phyloP scores from a whole-genome alignment of 2,113 vertebrate genomes.

The Chelonoidis abingdonii region DNA sequence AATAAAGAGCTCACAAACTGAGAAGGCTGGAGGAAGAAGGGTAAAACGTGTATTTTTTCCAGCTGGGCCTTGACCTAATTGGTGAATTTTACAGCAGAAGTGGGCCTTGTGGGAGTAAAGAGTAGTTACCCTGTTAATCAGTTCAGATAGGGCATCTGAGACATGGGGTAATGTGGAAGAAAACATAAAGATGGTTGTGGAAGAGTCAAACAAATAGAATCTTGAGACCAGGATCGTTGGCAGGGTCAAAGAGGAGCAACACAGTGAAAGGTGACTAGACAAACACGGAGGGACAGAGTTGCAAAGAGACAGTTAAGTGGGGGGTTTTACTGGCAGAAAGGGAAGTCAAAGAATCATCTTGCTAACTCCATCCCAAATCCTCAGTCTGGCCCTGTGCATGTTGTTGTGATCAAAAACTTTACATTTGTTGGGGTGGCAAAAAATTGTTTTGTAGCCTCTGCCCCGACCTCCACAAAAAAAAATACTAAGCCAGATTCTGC shows the following conservation, averaged over 20 bases:
- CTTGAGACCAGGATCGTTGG: not conserved
- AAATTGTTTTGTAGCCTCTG: not conserved
- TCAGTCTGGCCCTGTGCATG: not conserved
- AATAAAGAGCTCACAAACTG: not conserved
- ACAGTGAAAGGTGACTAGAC: not conserved
- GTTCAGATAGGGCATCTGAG: not conserved
- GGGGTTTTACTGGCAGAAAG: accelerated
- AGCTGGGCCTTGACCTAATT: not conserved
- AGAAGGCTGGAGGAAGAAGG: not conserved
- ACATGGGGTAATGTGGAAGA: not conserved
- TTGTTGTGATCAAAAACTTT: not conserved
- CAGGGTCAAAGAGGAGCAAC: not conserved
- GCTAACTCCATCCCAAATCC: not conserved
- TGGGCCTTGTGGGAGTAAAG: not conserved
- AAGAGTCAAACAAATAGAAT: not conserved
- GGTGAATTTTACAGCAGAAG: not conserved
- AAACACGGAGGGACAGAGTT: not conserved
- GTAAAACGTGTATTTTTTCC: not conserved
- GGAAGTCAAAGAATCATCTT: not conserved
- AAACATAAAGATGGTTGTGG: not conserved
- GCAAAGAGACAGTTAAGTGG: not conserved
- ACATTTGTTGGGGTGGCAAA: not conserved
- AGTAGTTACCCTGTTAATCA: not conserved
- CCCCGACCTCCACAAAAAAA: too few species aligned
- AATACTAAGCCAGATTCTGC: not conserved